Evolutionary conservation across 92 coral and sea anemone genomes (phyloP), one percentile per base, ranked within the genome.

Genomic region (Phymanthus crucifer): DNA sequence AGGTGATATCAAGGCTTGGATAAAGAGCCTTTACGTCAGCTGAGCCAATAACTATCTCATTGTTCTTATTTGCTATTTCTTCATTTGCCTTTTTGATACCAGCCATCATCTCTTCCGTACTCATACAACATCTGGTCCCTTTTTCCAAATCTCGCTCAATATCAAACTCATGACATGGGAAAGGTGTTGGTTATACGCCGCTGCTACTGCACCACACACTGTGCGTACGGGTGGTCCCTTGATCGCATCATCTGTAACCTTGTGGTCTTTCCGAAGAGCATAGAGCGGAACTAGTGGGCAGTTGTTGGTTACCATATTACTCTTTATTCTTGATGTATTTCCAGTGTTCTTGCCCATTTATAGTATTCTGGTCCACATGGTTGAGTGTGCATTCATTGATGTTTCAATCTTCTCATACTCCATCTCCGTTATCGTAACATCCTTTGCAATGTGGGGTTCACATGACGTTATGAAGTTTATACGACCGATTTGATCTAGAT

Each of bases 221-320:
- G 87, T 87, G 27, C 91, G 37, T 12, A 78, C 74, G 0, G 87
- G 87, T 27, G 83, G 90, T 29, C 86, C 86, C 3, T 33, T 18
- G 29, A 8, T 58, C 1, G 73, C 78, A 35, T 83, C 82, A 4
- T 0, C 6, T 2, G 4, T 3, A 4, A 7, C 66, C 32, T 87
- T 87, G 77, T 78, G 91, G 40, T 87, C 87, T 45, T 83, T 78
- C 38, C 91, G 73, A 8, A 83, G 65, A 8, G 69, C 32, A 72
- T 87, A 87, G 7, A 87, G 50, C 18, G 87, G 78, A 1, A 85
- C 91, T 33, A 87, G 64, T 17, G 82, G 31, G 52, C 85, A 77
- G 46, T 83, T 76, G 11, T 40, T 40, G 2, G 61, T 45, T 18
- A 72, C 16, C 83, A 81, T 86, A 79, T 76, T 86, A 58, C 72